Base-by-base conservation (phyloP, 2,888 invertebrate genomes). In the Drosophila subquinaria region DNA sequence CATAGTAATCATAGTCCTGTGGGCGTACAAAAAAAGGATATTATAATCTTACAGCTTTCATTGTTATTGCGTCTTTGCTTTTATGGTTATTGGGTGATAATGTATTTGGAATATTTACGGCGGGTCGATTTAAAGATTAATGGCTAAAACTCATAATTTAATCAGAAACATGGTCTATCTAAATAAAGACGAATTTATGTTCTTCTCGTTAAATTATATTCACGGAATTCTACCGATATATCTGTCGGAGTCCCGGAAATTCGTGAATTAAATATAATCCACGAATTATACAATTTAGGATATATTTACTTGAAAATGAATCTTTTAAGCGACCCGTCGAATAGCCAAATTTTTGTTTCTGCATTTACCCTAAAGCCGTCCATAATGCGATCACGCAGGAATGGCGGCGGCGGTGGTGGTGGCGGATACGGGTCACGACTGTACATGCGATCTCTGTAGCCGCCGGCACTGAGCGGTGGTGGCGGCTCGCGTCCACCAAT, bases 301-400 rank as follows among this genome's bases (percentile, higher is more conserved):
- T 17, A 10, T 20, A 3, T 4, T 4, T 23, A 23, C 35, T 36
- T 20, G 3, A 38, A 52, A 10, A 55, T 45, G 13, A 65, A 45
- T 72, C 66, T 72, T 61, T 71, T 36, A 71, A 63, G 15, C 76
- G 78, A 77, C 81, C 77, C 60, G 73, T 61, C 73, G 77, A 55
- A 51, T 62, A 65, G 55, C 77, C 60, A 76, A 68, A 48, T 56
- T 76, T 40, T 17, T 57, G 15, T 38, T 43, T 10, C 76, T 76
- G 80, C 81, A 89, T 86, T 95, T 95, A 96, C 96, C 95, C 96
- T 95, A 95, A 96, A 96, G 94, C 96, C 96, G 94, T 97, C 97
- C 96, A 97, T 96, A 94, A 97, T 96, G 94, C 97, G 95, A 94
- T 97, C 97, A 94, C 97, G 96, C 91, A 97, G 95, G 95, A 97